Conservation (phyloP, 2,888 invertebrate genomes). For the Acrocyrtus sp. region DNA sequence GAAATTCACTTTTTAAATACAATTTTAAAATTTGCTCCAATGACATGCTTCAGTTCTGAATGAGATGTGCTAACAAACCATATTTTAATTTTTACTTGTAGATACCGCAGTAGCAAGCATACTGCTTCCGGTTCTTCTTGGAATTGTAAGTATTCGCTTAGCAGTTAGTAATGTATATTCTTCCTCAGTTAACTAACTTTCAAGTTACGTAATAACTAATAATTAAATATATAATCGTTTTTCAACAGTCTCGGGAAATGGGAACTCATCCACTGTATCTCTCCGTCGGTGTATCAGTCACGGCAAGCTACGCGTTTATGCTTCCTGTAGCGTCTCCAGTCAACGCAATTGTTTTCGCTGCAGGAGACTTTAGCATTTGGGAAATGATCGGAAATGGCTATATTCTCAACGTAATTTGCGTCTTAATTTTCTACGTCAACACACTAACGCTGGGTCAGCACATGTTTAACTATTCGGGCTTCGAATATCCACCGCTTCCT, state of each 20-base stretch:
- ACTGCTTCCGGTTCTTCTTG: slow-evolving; percentile 39
- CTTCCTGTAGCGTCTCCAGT: slow-evolving; percentile 92
- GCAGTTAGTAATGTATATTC: neutral
- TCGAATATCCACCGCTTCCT: slow-evolving; percentile 35
- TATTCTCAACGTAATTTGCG: slow-evolving; percentile 58
- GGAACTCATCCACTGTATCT: slow-evolving; percentile 86
- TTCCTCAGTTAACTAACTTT: neutral
- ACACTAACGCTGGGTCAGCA: slow-evolving; percentile 54
- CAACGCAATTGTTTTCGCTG: slow-evolving; percentile 89
- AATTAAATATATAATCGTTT: neutral
- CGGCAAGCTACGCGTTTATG: slow-evolving; percentile 87
- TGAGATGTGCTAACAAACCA: too few relatives aligned
- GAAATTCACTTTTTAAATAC: neutral
- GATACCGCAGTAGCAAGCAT: slow-evolving; percentile 33
- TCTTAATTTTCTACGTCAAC: slow-evolving; percentile 51
- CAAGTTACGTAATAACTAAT: neutral
- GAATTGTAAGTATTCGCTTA: slow-evolving; percentile 26
- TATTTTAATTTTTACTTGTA: neutral
- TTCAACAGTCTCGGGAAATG: slow-evolving; percentile 75
- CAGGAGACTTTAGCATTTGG: slow-evolving; percentile 70
- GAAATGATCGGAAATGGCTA: slow-evolving; percentile 60
- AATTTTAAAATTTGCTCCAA: too few relatives aligned
- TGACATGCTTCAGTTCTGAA: too few relatives aligned
- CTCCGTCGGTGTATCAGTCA: slow-evolving; percentile 88
- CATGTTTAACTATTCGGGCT: slow-evolving; percentile 54